Evolutionary conservation across 2,888 invertebrate species (phyloP).

Genomic region (Matsumyia berberina): DNA sequence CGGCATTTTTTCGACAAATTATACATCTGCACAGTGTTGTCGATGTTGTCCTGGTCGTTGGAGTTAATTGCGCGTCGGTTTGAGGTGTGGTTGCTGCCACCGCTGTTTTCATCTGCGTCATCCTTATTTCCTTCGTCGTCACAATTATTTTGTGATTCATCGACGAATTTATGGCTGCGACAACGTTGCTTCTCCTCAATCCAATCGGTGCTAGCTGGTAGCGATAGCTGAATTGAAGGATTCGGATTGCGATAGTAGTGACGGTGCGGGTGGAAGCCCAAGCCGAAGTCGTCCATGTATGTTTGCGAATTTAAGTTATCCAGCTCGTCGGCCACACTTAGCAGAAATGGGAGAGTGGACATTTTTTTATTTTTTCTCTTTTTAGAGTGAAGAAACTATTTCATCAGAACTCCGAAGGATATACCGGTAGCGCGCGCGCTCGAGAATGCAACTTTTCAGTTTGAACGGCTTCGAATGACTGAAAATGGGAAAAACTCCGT

Average conservation of each 20-base stretch:
- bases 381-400: constrained; percentile 47
- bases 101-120: constrained; percentile 69
- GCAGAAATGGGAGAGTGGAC: constrained; percentile 83
- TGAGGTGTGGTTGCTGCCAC: constrained; percentile 48
- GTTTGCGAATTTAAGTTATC: constrained; percentile 83
- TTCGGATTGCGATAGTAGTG: constrained; percentile 83
- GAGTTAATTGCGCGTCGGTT: constrained; percentile 71
- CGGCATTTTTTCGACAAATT: constrained; percentile 83
- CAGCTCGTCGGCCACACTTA: constrained; percentile 84
- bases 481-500: constrained; percentile 71
- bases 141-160: constrained; percentile 80
- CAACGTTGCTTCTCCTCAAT: constrained; percentile 81
- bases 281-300: constrained; percentile 83
- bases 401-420: constrained; percentile 56
- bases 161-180: constrained; percentile 80
- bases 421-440: constrained; percentile 52
- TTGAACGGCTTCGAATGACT: constrained; percentile 72
- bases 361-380: constrained; percentile 73
- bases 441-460: constrained; percentile 60
- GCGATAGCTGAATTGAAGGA: constrained; percentile 82
- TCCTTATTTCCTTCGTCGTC: constrained; percentile 77
- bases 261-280: constrained; percentile 83
- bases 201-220: constrained; percentile 83
- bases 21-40: constrained; percentile 82
- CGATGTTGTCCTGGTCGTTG: constrained; percentile 81